Conservation (phyloP, 2,113 vertebrate genomes). For the Bubo scandiacus region DNA sequence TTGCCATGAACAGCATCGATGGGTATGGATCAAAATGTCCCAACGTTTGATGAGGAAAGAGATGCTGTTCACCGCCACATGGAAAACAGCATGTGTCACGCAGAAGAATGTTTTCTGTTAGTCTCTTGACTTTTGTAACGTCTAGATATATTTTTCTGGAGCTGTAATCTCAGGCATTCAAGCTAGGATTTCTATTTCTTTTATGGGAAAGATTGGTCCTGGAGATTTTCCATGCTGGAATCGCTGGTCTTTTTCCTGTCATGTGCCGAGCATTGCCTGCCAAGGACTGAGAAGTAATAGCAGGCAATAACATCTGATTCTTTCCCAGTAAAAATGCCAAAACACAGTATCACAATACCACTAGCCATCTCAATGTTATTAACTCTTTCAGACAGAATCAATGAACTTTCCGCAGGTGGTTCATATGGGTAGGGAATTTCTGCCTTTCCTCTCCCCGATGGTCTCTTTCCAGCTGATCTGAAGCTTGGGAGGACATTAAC, state of each 20-base stretch:
- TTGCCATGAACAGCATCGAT: not conserved
- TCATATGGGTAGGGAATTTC: not conserved
- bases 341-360: not conserved
- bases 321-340: conserved; percentile 1
- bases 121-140: not conserved
- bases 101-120: not conserved
- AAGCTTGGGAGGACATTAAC: not conserved
- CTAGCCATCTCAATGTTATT: not conserved
- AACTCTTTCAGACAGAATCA: not conserved
- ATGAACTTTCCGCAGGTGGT: not conserved
- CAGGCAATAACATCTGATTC: conserved; percentile 5
- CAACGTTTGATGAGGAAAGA: not conserved
- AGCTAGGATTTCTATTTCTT: not conserved
- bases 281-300: not conserved
- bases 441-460: not conserved
- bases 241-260: conserved; percentile 11
- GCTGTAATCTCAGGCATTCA: not conserved
- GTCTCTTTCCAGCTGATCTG: not conserved
- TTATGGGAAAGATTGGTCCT: conserved; percentile 30
- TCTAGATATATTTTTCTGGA: conserved; percentile 28
- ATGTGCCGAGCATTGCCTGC: conserved; percentile 18
- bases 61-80: not conserved
- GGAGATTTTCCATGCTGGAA: conserved; percentile 45
- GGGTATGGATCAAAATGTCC: not conserved
- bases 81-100: not conserved